Conservation (phyloP, 2,888 invertebrate species). For the Sinohyriopsis cumingii region DNA sequence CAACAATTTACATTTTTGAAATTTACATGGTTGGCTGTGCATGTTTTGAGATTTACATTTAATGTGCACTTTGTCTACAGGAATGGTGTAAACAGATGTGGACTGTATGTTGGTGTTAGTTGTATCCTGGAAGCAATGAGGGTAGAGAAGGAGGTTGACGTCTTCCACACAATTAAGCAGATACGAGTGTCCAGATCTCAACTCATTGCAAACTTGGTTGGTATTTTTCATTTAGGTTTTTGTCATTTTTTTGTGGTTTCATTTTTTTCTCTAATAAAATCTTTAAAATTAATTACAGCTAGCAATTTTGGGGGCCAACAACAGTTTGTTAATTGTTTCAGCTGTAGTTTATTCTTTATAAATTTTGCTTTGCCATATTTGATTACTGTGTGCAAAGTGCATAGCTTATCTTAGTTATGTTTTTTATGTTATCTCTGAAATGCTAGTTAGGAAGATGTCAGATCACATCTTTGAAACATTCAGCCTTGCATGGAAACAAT, state of each 20-base stretch:
- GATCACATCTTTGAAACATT: too few species aligned
- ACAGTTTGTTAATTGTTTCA: too few species aligned
- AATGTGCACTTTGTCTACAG: slow-evolving; percentile 35
- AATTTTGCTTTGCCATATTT: too few species aligned
- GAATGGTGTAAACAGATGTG: slow-evolving; percentile 67
- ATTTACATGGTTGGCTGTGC: not conserved
- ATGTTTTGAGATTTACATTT: not conserved
- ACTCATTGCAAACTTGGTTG: slow-evolving; percentile 63
- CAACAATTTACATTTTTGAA: too few species aligned
- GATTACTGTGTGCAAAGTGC: too few species aligned
- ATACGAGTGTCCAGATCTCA: slow-evolving; percentile 66
- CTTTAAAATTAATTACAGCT: too few species aligned
- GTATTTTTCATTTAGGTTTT: slow-evolving; percentile 68
- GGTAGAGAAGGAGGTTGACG: slow-evolving; percentile 69
- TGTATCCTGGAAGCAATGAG: slow-evolving; percentile 66
- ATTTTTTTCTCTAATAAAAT: not conserved
- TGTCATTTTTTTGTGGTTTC: slow-evolving; percentile 78
- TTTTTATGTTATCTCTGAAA: too few species aligned
- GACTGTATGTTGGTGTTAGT: slow-evolving; percentile 66
- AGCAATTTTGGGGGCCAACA: too few species aligned
- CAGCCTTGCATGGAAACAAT: too few species aligned
- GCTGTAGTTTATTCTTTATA: too few species aligned
- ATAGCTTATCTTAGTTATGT: too few species aligned
- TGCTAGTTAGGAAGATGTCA: too few species aligned
- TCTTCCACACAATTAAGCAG: slow-evolving; percentile 70